Evolutionary conservation across 2,113 vertebrate species (phyloP), one percentile per base, ranked within the genome.

Genomic region (Psilopogon haemacephalus): DNA sequence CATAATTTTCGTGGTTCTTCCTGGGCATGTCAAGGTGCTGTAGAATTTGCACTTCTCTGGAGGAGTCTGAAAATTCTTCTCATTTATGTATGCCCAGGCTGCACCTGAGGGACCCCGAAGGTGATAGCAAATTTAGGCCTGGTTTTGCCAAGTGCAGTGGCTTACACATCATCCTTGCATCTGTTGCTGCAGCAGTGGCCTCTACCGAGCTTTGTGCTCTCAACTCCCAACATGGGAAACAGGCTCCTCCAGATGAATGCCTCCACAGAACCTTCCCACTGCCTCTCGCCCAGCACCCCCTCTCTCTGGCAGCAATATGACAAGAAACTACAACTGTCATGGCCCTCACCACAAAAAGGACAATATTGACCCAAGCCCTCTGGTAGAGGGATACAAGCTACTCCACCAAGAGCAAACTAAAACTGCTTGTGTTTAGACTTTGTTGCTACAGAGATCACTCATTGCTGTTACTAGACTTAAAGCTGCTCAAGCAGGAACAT

Each of bases 21-120:
- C 9, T 19, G 60, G 19, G 44, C 83, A 4, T 0, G 0, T n/a
- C 50, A 35, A 55, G 42, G 27, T 0, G 0, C 27, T 50, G 17
- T 18, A n/a, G 2, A 60, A 20, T 54, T 32, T 21, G 27, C 17
- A 11, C 4, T 15, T 26, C 40, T 62, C 55, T 89, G 40, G n/a
- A 91, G 52, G 14, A 73, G 2, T 42, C 32, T 38, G 40, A 37
- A 64, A 48, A 5, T 30, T 65, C 52, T 52, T 30, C 6, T 79
- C 18, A 38, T 27, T 87, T 69, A 38, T 58, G 65, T 32, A 26
- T 9, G 10, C 17, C 33, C 5, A 32, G 37, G 26, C 27, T 79
- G 58, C 1, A 7, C 18, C 63, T 69, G 70, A 60, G 20, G 42
- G 11, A 38, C 8, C 2, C 30, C 20, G 14, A 55, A 62, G 24